phyloP scores from a whole-genome alignment of 2,113 vertebrate species.

The Megatriorchis doriae region DNA sequence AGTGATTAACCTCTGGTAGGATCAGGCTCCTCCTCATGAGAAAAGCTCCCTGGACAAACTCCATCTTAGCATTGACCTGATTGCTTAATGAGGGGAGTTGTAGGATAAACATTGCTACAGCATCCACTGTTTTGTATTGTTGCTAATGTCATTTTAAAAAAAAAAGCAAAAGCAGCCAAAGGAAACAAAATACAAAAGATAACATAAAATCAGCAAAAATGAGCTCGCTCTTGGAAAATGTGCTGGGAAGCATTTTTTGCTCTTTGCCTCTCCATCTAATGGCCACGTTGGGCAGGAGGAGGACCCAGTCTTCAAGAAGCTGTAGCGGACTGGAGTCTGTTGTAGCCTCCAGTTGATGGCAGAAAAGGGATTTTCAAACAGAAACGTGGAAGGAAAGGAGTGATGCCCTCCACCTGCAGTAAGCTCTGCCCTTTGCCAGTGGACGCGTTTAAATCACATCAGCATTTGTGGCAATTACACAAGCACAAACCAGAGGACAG shows the following conservation, averaged over 20 bases:
- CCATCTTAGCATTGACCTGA: background rate
- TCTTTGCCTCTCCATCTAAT: background rate
- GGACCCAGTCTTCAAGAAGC: background rate
- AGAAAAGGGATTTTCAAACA: background rate
- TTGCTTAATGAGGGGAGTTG: background rate
- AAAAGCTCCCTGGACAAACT: background rate
- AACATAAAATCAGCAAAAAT: background rate
- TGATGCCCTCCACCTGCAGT: background rate
- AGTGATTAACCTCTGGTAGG: background rate
- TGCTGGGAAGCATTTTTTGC: background rate
- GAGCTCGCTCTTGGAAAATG: background rate
- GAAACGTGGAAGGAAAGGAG: fast-evolving
- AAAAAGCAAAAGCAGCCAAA: background rate
- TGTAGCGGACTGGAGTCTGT: background rate
- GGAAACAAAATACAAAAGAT: background rate
- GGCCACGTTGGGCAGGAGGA: background rate
- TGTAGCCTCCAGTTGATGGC: background rate
- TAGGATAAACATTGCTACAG: background rate
- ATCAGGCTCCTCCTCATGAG: background rate
- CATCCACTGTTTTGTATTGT: background rate
- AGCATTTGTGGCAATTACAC: background rate
- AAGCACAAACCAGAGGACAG: background rate
- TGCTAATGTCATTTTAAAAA: background rate
- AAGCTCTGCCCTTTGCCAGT: background rate
- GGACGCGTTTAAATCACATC: background rate